phyloP scores from a whole-genome alignment of 1,140 invertebrate genomes.

The Atta texana region DNA sequence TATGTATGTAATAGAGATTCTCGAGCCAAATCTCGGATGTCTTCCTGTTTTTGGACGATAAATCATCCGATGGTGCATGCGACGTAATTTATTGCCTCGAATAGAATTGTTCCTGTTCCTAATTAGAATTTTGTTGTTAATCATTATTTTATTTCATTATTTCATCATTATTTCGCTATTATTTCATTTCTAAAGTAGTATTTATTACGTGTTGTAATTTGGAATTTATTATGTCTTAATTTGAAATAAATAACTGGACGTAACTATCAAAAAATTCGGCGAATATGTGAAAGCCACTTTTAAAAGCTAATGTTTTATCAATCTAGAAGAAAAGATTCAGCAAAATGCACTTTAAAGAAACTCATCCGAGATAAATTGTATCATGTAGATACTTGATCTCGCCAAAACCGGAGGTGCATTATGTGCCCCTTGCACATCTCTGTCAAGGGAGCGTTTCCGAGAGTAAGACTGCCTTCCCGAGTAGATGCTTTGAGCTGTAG shows the following conservation, averaged over 20 bases:
- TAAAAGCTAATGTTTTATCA: conserved; percentile 22
- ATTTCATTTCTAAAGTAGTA: neutral
- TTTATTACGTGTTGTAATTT: neutral
- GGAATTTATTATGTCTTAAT: neutral
- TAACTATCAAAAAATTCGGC: neutral
- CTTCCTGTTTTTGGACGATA: conserved; percentile 54
- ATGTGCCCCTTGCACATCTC: conserved; percentile 69
- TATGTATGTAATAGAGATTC: conserved; percentile 66
- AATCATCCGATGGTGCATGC: conserved; percentile 20
- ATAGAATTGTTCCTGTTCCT: neutral
- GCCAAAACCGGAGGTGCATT: conserved; percentile 70
- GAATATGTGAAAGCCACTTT: neutral
- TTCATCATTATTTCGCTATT: too few relatives aligned
- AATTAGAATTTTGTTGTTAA: neutral
- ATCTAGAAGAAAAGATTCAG: conserved; percentile 13
- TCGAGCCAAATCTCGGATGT: conserved; percentile 60
- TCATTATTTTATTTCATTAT: neutral
- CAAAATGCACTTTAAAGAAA: conserved; percentile 61
- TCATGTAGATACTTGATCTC: conserved; percentile 75
- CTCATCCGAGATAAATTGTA: conserved; percentile 65
- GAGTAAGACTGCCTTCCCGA: conserved; percentile 65
- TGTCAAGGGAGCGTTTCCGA: conserved; percentile 59
- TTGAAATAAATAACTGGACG: neutral
- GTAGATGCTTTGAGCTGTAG: conserved; percentile 72
- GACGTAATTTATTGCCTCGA: conserved; percentile 10